Evolutionary conservation across 2,113 vertebrate genomes (phyloP), one percentile per base, ranked within the genome.

Genomic region (Pterocles orientalis): DNA sequence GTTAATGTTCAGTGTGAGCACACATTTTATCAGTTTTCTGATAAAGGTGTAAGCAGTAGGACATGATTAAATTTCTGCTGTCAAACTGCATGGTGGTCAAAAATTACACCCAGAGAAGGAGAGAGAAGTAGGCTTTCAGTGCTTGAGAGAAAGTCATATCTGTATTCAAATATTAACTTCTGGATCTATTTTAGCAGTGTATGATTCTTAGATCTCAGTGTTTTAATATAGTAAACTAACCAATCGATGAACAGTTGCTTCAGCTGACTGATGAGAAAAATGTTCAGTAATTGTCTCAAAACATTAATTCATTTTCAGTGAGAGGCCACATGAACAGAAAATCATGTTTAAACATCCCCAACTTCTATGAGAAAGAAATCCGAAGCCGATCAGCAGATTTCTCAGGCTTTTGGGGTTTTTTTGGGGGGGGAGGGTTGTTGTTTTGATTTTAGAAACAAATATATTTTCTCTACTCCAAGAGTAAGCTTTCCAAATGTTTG

Each of bases 21-120:
- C 18, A 84, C n/a, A 79, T 93, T 90, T 96, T 84, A 92, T 96
- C 68, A 86, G 61, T 60, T 73, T 94, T 70, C 39, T 87, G 64
- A 92, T 66, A 94, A 66, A 93, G 66, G 90, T 94, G 62, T 70
- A 82, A 92, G 85, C 81, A 82, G 36, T 34, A 92, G 80, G 83
- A 92, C 79, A 79, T 29, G 26, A 96, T 82, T 73, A 84, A 93
- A 89, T 64, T 88, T 94, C 83, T 95, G 34, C 76, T 82, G 29
- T 77, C 76, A 82, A 89, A 87, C 26, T 48, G 45, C 73, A 71
- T 2, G 72, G 61, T 95, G 72, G 48, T 81, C n/a, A 73, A 92
- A 93, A 82, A 48, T 45, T 61, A 17, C 14, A 45, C 18, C 18
- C 41, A 18, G 4, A 33, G 50, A 88, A 70, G 68, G 60, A 68